Evolutionary conservation across 2,797 vertebrate species (phyloP).

Genomic region (Octomys mimax): DNA sequence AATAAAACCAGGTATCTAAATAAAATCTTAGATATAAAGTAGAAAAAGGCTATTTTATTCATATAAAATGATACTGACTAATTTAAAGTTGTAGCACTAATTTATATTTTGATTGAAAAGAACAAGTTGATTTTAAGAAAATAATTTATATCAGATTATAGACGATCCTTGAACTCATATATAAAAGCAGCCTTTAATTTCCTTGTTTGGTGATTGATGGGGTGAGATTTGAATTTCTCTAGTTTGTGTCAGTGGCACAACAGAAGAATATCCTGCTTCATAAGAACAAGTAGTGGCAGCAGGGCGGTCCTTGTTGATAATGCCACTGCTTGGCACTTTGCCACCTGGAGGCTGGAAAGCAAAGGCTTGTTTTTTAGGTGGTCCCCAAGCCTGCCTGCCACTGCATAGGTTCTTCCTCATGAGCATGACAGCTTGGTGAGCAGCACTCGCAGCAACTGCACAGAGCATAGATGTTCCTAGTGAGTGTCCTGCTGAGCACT

Average conservation of each 20-base stretch:
- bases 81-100: slow-evolving; percentile 31
- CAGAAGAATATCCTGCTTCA: background rate
- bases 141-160: background rate
- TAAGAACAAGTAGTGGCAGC: background rate
- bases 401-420: background rate
- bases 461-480: background rate
- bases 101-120: slow-evolving; percentile 25
- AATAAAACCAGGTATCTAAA: background rate
- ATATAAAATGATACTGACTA: background rate
- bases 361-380: background rate
- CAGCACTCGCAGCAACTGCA: background rate
- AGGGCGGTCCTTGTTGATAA: background rate
- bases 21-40: slow-evolving; percentile 50
- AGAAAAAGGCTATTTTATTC: slow-evolving; percentile 33
- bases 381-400: background rate
- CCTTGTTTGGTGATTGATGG: background rate
- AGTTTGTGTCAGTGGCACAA: background rate
- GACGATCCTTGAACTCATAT: background rate
- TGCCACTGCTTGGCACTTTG: background rate
- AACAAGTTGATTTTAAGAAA: slow-evolving; percentile 40
- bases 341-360: background rate
- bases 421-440: background rate
- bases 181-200: background rate
- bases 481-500: background rate
- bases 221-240: background rate